These are phyloP conservation scores for Zingel zingel DNA, from an alignment of 2,113 vertebrate genomes.

Conservation along the genomic window DNA sequence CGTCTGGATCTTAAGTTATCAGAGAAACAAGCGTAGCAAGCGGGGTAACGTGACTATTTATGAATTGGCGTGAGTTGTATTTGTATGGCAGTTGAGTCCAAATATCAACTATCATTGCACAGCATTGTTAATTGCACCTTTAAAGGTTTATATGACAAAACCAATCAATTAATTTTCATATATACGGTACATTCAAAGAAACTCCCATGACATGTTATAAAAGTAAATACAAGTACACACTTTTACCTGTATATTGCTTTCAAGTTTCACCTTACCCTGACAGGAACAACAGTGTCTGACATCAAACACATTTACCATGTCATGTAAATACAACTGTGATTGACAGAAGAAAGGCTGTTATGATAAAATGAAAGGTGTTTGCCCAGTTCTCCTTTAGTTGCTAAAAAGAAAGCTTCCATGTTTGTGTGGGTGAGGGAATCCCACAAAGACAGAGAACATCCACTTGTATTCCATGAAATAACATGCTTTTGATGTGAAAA, in stretches of 20 bases:
- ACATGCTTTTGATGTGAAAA: constrained; percentile 33
- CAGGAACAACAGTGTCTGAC: neutral
- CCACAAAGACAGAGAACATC: constrained; percentile 16
- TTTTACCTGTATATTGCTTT: neutral
- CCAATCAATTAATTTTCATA: neutral
- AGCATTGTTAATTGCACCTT: too few relatives aligned
- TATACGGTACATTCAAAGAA: neutral
- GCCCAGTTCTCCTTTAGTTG: neutral
- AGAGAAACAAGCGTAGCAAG: too few relatives aligned
- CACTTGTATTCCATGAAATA: constrained; percentile 18
- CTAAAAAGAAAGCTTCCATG: neutral
- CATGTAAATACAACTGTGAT: neutral
- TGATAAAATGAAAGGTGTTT: constrained; percentile 3
- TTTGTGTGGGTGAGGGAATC: constrained; percentile 13
- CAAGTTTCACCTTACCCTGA: neutral
- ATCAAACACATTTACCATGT: neutral
- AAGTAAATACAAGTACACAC: neutral
- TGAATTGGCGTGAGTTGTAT: too few relatives aligned
- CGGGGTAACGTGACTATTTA: too few relatives aligned
- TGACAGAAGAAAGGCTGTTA: neutral
- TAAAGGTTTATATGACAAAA: neutral
- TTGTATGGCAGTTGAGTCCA: too few relatives aligned
- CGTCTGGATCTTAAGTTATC: too few relatives aligned
- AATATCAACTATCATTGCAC: too few relatives aligned
- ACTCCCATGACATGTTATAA: neutral